Evolutionary conservation across 2,113 vertebrate species (phyloP), one percentile per base, ranked within the genome.

Genomic region (Forbesichthys papilliferus): DNA sequence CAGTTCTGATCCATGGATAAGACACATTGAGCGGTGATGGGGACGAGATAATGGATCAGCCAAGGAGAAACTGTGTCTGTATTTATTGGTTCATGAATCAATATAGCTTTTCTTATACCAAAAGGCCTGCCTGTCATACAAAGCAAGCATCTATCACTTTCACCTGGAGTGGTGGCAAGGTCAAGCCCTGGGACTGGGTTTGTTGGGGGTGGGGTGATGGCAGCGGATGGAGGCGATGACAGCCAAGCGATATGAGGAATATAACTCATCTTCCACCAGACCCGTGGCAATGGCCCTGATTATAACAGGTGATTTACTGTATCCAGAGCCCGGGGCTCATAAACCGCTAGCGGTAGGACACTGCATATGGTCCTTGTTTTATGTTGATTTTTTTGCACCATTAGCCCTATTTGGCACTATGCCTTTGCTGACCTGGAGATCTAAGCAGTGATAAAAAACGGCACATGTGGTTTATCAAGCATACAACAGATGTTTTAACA

Each of bases 81-180:
- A 92, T 93, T 94, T 93, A 93, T 90, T 95, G 90, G 84, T 82
- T 91, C 80, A 88, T 84, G 81, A 88, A 93, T 92, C 90, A 92
- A 86, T 89, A 86, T 52, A 84, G 86, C 85, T 90, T 88, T 88
- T 89, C 85, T 91, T 90, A 79, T 80, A 84, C 78, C 85, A 89
- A 88, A 88, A 86, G 73, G 79, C 78, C 52, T 42, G 74, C 78
- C 78, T 86, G 84, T 86, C 80, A 86, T 14, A 57, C 49, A 79
- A 78, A 80, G 66, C 8, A 84, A 87, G 84, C 91, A 92, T 92
- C 91, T 90, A 86, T 91, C 88, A 88, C 88, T 88, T 87, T 86
- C 92, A 92, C 86, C 89, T 88, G 88, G 68, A 62, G 66, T 66
- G 20, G 75, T 68, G 54, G 84, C 91, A 92, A 93, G 89, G 90